Base-by-base conservation (phyloP, 92 coral and sea anemone genomes). In the Diadumene lineata region DNA sequence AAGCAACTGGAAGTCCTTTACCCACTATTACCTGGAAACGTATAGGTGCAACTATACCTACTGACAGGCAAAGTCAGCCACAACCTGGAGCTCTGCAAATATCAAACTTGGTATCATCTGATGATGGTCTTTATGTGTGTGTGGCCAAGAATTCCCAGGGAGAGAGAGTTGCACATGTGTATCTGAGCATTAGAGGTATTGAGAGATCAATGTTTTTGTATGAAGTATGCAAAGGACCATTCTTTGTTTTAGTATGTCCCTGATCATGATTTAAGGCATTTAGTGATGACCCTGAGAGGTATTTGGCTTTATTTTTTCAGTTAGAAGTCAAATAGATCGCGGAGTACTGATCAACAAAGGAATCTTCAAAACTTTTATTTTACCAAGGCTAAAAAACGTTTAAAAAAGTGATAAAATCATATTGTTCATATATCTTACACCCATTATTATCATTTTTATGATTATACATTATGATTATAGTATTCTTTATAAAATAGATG, bases 11-110 rank as follows among this genome's bases (percentile, higher is more conserved):
- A 23, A 80, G 56, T 74, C 98, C 98, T 18, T 70, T 48, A 17
- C 97, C 98, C 8, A 22, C 64, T 0, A 80, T 94, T 68, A 85
- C 18, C 4, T 93, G 98, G 98, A 65, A 51, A 33, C 81, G 80
- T 64, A 62, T 64, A 50, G 78, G 6, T 15, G 93, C 85, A 29
- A 66, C 13, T 10, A 84, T 91, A 33, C 79, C 89, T 0, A 72
- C 34, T 38, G 79, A 80, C 67, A 86, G 92, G 0, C 69, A 74
- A 16, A 76, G 86, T 7, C 79, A 82, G 66, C 98, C 98, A 38
- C 90, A 88, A 6, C 85, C 94, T 25, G 94, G 97, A 11, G 84
- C 98, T 27, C 70, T 94, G 18, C 80, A 91, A 61, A 81, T 94
- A 33, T 9, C 76, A 19, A 46, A 58, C 21, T 83, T 87, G 30